A percentile compares a stretch with the other conserved stretches of the same genome.
These are phyloP conservation scores for Zoanthus sociatus DNA, from an alignment of 92 coral and sea anemone species.

Conservation along the genomic window DNA sequence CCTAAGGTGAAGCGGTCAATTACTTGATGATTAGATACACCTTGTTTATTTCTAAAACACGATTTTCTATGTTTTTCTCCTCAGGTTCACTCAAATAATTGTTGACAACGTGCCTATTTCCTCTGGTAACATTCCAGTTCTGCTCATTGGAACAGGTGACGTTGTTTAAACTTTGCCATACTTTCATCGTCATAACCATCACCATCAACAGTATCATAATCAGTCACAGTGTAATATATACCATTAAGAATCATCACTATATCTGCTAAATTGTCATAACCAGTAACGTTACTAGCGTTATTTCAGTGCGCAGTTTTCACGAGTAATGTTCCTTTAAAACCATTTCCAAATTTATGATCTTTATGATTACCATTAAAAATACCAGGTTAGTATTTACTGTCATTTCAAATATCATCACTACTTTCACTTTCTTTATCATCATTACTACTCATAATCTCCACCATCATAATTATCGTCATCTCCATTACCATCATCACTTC, in stretches of 20 bases:
- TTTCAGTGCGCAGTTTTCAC: too few relatives aligned
- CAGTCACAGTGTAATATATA: neutral
- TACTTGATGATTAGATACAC: too few relatives aligned
- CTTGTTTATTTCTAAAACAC: neutral
- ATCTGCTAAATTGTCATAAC: neutral
- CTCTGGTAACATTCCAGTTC: neutral
- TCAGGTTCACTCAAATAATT: slow-evolving; percentile 20
- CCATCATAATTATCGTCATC: too few relatives aligned
- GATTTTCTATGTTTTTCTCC: neutral
- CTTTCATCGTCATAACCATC: neutral
- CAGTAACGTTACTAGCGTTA: neutral
- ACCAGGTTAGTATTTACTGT: too few relatives aligned
- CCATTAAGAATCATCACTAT: neutral
- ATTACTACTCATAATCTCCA: neutral
- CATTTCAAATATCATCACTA: too few relatives aligned
- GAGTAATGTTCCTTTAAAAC: too few relatives aligned
- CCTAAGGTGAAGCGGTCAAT: too few relatives aligned
- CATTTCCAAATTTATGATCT: too few relatives aligned
- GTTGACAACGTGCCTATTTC: slow-evolving; percentile 23
- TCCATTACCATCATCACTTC: too few relatives aligned
- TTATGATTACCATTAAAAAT: too few relatives aligned
- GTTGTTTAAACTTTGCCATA: neutral
- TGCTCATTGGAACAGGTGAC: slow-evolving; percentile 40
- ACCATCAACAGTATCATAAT: neutral
- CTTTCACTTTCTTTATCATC: too few relatives aligned